Base-by-base conservation (phyloP, 2,113 vertebrate species). In the Nesospiza acunhae region DNA sequence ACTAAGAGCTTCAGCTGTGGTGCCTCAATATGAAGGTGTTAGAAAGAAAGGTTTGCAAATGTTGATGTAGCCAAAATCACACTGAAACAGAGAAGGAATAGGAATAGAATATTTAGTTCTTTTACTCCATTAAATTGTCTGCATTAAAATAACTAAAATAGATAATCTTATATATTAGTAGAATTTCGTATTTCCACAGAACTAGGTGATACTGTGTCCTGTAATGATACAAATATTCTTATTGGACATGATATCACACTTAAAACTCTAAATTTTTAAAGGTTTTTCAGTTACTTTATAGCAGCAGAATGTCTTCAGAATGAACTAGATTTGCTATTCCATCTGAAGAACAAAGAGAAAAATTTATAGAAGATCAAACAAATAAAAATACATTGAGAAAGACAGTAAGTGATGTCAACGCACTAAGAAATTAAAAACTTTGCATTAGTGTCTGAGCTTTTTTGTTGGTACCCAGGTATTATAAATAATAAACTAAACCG, bases 401-500 rank as follows among this genome's bases (percentile, higher is more conserved):
- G 93, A 96, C 94, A 96, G 93, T 97, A 97, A 97, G 93, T 97
- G 96, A 96, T 75, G 52, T 46, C 77, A 93, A 74, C 76, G 60
- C 88, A 59, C 49, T n/a, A 82, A 79, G 91, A 93, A 88, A 77
- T 85, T 44, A 77, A 58, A 60, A 83, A 55, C 78, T 72, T 94
- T 87, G 86, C 89, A 68, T 56, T 91, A 95, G 87, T 86, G 87
- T 91, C 97, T 78, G 95, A 93, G 97, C 77, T 95, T 97, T 97
- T 96, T 96, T 97, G 90, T 96, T 75, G 91, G 94, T 92, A 82
- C 55, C 94, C 77, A 63, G 94, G 97, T 90, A 96, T 93, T 96
- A 96, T 96, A 96, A 95, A 96, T 96, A 96, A 96, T 94, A 97
- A 96, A 90, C 97, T 96, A 97, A 94, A 82, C 93, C 92, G 90